Evolutionary conservation across 2,888 invertebrate species (phyloP), one percentile per base, ranked within the genome.

Genomic region (Ephialtes manifestator): DNA sequence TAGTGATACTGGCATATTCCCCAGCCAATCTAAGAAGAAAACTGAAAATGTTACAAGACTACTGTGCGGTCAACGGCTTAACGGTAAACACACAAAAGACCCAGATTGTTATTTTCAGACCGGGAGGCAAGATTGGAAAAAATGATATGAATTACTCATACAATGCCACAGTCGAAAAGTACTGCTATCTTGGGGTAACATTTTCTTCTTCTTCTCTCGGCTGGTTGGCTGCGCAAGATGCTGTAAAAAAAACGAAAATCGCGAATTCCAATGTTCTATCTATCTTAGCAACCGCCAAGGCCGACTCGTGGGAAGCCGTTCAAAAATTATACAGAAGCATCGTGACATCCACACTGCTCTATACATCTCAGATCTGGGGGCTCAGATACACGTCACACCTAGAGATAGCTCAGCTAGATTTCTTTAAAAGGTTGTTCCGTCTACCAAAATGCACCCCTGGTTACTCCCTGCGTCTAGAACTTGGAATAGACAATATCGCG

Each of bases 371-470:
- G 11, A 51, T 71, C 13, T 71, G 51, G 53, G 53, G 71, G 2
- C 11, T 20, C 24, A n/a, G 71, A 18, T 51, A 51, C 24, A 51
- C 53, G 11, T 35, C 53, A 4, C 7, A 18, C 8, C n/a, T 53
- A 5, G 53, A 71, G 20, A 51, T 11, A 24, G 35, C 35, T 7
- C 71, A 51, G 20, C 28, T 46, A 2, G 18, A 43, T 18, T 71
- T 71, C 28, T 51, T 71, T 11, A 53, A 71, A 51, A 20, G 71
- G 1, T 15, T 24, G n/a, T 43, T n/a, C n/a, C n/a, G n/a, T n/a
- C n/a, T n/a, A n/a, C n/a, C n/a, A n/a, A n/a, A n/a, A n/a, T n/a
- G n/a, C 24, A 51, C 51, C 7, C 53, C 53, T 15, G 43, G 20
- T 2, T 15, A 15, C 28, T 24, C 4, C 4, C 3, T 71, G 15